Evolutionary conservation across 2,888 invertebrate species (phyloP), one percentile per base, ranked within the genome.

Genomic region (Chrysolina americana): DNA sequence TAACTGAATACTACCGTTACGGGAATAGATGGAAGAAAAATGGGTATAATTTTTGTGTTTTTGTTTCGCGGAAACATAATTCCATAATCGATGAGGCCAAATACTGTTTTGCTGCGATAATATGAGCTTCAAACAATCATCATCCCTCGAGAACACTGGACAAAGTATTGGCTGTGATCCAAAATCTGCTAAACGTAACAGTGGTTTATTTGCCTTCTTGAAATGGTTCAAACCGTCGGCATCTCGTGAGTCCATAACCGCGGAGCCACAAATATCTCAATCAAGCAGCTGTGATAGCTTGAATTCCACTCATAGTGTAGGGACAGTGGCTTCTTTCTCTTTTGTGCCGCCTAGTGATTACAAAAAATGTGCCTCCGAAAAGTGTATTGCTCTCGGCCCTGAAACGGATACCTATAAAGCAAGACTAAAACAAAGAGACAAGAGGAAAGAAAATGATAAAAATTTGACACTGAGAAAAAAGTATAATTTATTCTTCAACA

Each of bases 271-370:
- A 64, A 82, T 80, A 76, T 84, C 84, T 74, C 81, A 85, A 63
- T 89, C 89, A 65, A 90, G 90, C 76, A 91, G 91, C 85, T 89
- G 87, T 80, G 91, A 90, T 77, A 93, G 93, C 85, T 89, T 93
- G 77, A 91, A 92, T 81, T 94, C 94, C 80, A 90, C 91, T 66
- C 92, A 93, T 83, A 94, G 94, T 81, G 93, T 92, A 73, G 92
- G 93, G 66, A 94, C 94, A 11, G 93, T 92, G 19, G 91, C 91
- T 53, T 94, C 94, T 83, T 94, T 95, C 85, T 92, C 93, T 19
- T 94, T 92, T 86, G 90, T 93, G 78, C 86, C 90, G 69, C 90
- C 94, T 76, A 87, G 89, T 63, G 87, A 89, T 76, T 91, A 91
- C 85, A 80, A 80, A 71, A 76, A 76, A 74, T 71, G 76, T 63